Conservation (phyloP, 1,140 invertebrate genomes). For the Sitodiplosis mosellana region DNA sequence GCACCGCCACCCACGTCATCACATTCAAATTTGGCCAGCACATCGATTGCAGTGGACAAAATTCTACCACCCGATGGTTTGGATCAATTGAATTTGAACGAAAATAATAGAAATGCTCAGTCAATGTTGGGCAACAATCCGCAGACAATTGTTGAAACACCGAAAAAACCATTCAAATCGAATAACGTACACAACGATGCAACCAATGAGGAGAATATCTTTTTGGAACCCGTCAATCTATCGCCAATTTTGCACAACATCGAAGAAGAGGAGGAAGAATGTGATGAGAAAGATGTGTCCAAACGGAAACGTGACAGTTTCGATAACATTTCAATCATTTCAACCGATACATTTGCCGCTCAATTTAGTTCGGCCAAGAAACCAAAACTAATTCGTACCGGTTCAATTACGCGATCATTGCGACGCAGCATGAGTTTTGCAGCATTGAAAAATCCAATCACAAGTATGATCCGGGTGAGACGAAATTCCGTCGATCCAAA, state of each 20-base stretch:
- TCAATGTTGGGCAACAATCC: constrained; percentile 6
- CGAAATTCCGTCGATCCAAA: constrained; percentile 19
- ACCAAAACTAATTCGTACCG: constrained; percentile 20
- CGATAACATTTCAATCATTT: constrained; percentile 17
- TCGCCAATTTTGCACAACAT: constrained; percentile 14
- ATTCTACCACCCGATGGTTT: too few species aligned
- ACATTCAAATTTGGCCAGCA: too few species aligned
- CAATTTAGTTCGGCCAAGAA: constrained; percentile 16
- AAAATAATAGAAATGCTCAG: background rate
- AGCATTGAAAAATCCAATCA: constrained; percentile 17
- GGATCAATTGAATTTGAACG: background rate
- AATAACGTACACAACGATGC: constrained; percentile 1
- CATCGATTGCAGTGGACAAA: too few species aligned
- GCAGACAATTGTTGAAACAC: too few species aligned
- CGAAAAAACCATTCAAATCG: too few species aligned
- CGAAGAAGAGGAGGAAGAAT: constrained; percentile 7
- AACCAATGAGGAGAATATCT: constrained; percentile 4
- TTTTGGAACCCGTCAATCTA: constrained; percentile 10
- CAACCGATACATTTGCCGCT: constrained; percentile 17
- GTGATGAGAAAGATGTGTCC: constrained; percentile 8
- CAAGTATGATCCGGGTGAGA: constrained; percentile 17
- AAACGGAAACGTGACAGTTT: constrained; percentile 21
- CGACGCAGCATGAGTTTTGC: constrained; percentile 22
- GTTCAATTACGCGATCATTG: constrained; percentile 18
- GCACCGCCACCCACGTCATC: too few species aligned